Evolutionary conservation across 2,113 vertebrate genomes (phyloP).

Genomic region (Garra rufa): DNA sequence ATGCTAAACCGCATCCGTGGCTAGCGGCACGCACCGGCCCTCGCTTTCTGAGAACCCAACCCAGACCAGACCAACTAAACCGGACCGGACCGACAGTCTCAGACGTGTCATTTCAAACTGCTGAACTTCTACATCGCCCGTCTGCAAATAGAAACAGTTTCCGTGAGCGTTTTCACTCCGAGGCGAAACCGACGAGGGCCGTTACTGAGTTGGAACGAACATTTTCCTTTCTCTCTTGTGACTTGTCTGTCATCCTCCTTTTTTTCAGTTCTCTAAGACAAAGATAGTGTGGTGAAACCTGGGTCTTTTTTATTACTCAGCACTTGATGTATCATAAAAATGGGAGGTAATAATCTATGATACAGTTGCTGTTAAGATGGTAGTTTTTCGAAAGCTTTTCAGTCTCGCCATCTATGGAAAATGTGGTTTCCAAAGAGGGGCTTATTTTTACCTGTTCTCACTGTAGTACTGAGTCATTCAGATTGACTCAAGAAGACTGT

Average conservation of each 20-base stretch:
- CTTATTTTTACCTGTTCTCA: conserved; percentile 35
- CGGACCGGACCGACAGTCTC: background rate
- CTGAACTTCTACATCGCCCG: conserved; percentile 14
- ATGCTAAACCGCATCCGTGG: conserved; percentile 66
- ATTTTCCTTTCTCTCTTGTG: background rate
- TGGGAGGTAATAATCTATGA: too few species aligned
- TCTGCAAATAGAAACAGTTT: conserved; percentile 48
- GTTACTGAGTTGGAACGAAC: conserved; percentile 1
- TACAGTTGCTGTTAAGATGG: too few species aligned
- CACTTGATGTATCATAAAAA: too few species aligned
- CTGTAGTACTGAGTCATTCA: conserved; percentile 50
- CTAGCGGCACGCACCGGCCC: conserved; percentile 75
- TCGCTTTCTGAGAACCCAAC: conserved; percentile 75
- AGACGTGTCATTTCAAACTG: conserved; percentile 34
- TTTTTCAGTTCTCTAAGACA: too few species aligned
- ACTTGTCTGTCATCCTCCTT: background rate
- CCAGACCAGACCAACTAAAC: background rate
- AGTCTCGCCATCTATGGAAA: background rate
- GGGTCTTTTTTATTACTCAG: too few species aligned
- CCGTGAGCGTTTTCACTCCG: conserved; percentile 10
- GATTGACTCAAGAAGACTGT: conserved; percentile 44
- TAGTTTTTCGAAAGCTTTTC: background rate
- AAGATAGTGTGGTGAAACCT: too few species aligned
- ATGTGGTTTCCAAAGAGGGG: conserved; percentile 38
- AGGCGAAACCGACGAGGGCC: conserved; percentile 1